Percentiles rank a stretch among this genome's conserved stretches.
Evolutionary conservation across 2,888 invertebrate genomes (phyloP).

Genomic region (Meteorus cinctellus): DNA sequence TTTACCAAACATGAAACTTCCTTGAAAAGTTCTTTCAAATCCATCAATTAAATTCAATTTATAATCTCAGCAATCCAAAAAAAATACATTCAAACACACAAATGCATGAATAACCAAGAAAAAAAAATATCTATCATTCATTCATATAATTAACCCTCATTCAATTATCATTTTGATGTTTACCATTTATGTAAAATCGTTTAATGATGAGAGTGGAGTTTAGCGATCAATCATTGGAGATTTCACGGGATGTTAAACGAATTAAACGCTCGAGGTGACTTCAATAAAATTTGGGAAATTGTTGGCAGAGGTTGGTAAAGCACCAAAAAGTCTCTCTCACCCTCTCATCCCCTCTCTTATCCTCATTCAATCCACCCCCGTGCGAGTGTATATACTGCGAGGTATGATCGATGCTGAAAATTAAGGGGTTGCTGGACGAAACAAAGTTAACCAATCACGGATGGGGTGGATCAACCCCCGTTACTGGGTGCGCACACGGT

Average conservation of each 20-base stretch:
- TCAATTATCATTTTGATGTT: conserved; percentile 15
- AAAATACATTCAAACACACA: background rate
- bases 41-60: too few relatives aligned
- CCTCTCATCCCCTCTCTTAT: too few relatives aligned
- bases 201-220: background rate
- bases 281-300: conserved; percentile 20
- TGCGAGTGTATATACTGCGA: conserved; percentile 30
- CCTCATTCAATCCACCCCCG: too few relatives aligned
- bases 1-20: too few relatives aligned
- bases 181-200: background rate
- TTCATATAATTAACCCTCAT: background rate
- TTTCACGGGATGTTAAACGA: conserved; percentile 13
- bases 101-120: background rate
- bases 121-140: background rate
- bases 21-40: too few relatives aligned
- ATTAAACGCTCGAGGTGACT: conserved; percentile 22
- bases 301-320: conserved; percentile 2
- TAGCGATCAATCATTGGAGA: conserved; percentile 20
- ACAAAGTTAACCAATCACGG: conserved; percentile 69
- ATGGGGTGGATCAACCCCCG: conserved; percentile 54
- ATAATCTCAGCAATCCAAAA: background rate
- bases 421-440: conserved; percentile 66
- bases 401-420: conserved; percentile 67
- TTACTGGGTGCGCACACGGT: conserved; percentile 44
- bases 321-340: conserved; percentile 5